Conservation (phyloP, 2,888 invertebrate genomes). For the Carpatolechia fugitivella region DNA sequence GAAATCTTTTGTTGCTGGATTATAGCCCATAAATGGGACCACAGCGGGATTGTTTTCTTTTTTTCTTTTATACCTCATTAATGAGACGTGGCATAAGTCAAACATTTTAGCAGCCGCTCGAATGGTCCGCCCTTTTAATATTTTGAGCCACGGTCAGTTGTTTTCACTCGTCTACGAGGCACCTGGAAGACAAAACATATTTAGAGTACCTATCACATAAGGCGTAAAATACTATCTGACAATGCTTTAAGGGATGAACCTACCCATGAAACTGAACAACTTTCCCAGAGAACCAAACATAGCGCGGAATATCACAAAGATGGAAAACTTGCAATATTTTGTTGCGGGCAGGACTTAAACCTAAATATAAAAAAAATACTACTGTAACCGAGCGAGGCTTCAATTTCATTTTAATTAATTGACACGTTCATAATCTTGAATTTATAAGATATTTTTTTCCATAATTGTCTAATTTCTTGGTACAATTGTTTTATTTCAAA, state of each 20-base stretch:
- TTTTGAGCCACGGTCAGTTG: slow-evolving; percentile 2
- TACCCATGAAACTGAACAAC: not conserved
- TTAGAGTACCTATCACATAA: not conserved
- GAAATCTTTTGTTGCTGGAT: slow-evolving; percentile 7
- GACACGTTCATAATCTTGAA: no score
- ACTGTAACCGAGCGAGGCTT: no score
- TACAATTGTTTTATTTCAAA: no score
- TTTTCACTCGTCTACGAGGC: not conserved
- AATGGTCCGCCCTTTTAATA: not conserved
- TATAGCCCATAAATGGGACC: not conserved
- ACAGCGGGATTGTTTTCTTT: not conserved
- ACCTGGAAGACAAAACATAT: not conserved
- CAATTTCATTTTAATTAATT: no score
- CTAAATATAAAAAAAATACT: no score
- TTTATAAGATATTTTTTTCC: no score
- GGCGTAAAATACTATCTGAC: not conserved
- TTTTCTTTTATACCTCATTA: slow-evolving; percentile 9
- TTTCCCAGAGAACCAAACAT: not conserved
- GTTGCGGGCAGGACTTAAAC: no score
- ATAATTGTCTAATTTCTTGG: no score
- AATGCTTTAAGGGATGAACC: not conserved
- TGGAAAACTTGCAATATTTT: no score
- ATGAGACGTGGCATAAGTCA: slow-evolving; percentile 8
- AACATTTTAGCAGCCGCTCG: slow-evolving; percentile 8
- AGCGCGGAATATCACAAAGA: no score